Evolutionary conservation across 1,140 invertebrate genomes (phyloP).

Genomic region (Aphis craccivora): DNA sequence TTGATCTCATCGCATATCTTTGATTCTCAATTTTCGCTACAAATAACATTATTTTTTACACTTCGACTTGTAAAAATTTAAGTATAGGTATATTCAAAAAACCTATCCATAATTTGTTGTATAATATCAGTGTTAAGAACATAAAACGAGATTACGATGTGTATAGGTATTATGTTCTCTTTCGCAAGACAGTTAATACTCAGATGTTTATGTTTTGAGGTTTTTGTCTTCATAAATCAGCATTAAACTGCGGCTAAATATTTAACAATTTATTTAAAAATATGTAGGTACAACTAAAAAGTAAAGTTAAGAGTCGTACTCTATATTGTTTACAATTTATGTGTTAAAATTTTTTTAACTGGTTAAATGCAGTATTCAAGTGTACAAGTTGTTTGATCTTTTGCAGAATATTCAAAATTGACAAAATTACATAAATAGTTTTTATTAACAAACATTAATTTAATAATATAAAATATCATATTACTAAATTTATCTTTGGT

Average conservation of each 20-base stretch:
- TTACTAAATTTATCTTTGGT: too few relatives aligned
- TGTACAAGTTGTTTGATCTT: not conserved
- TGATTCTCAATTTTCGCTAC: not conserved
- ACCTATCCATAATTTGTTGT: not conserved
- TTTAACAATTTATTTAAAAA: not conserved
- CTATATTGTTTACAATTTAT: not conserved
- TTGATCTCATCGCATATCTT: too few relatives aligned
- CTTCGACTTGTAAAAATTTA: not conserved
- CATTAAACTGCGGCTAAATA: not conserved
- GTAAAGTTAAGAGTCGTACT: not conserved
- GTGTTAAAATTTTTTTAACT: not conserved
- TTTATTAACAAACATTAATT: too few relatives aligned
- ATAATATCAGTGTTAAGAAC: not conserved
- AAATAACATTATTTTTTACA: too few relatives aligned
- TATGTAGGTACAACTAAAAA: not conserved
- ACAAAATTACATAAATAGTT: not conserved
- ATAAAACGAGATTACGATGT: not conserved
- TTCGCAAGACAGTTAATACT: not conserved
- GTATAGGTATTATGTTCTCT: not conserved
- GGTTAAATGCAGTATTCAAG: not conserved
- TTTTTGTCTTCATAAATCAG: not conserved
- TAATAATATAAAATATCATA: too few relatives aligned
- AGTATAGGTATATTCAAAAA: not conserved
- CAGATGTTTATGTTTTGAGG: not conserved
- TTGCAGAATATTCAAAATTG: not conserved